A percentile compares a stretch with the other conserved stretches of the same genome.
phyloP scores from a whole-genome alignment of 1,140 invertebrate species.

The Psix sp. region DNA sequence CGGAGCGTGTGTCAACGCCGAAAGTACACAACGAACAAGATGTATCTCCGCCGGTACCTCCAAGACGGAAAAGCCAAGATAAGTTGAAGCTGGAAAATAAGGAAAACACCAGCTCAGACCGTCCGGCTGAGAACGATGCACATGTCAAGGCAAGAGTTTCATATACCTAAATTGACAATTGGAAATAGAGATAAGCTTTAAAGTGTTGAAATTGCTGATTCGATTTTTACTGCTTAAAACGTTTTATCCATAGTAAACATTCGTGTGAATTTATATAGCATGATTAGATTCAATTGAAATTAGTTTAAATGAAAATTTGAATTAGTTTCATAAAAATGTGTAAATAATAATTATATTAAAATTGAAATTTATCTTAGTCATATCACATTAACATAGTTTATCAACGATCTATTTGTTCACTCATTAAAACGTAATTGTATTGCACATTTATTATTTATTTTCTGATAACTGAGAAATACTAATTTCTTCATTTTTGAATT shows the following conservation, averaged over 20 bases:
- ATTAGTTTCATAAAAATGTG: no score
- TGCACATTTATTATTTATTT: no score
- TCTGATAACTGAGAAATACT: no score
- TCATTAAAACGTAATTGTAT: no score
- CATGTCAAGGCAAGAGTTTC: slow-evolving; percentile 66
- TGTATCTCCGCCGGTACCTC: slow-evolving; percentile 78
- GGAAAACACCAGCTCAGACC: slow-evolving; percentile 71
- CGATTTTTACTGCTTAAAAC: background rate
- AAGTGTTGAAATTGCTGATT: background rate
- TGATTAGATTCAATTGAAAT: no score
- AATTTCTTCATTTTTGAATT: no score
- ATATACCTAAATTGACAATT: slow-evolving; percentile 12
- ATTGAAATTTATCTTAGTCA: no score
- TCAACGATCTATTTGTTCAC: no score
- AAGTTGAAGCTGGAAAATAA: slow-evolving; percentile 77
- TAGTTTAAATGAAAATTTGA: no score
- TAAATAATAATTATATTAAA: no score
- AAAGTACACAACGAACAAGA: slow-evolving; percentile 24
- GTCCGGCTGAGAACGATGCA: slow-evolving; percentile 57
- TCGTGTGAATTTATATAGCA: no score
- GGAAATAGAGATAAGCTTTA: slow-evolving; percentile 1
- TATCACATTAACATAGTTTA: no score
- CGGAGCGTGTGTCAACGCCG: slow-evolving; percentile 16
- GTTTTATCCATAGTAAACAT: background rate
- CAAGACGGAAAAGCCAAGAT: slow-evolving; percentile 77